Conservation (phyloP, 2,888 invertebrate genomes). For the Drosophila imparisetae region DNA sequence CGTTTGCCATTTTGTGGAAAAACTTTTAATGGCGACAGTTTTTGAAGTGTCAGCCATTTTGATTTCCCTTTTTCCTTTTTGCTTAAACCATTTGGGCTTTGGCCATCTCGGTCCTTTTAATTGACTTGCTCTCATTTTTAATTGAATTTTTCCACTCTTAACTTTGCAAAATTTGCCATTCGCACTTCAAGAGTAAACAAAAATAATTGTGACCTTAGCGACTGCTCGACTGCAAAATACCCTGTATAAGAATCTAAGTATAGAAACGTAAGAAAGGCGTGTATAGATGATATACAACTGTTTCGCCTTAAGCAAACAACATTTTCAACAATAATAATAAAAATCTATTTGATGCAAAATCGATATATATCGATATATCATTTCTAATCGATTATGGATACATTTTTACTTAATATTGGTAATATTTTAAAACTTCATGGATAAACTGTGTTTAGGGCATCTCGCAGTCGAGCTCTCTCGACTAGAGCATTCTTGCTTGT, state of each 20-base stretch:
- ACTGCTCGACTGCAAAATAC: not conserved
- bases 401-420: not conserved
- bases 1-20: slow-evolving; percentile 32
- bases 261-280: not conserved
- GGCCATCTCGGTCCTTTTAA: slow-evolving; percentile 34
- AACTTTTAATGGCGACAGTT: slow-evolving; percentile 53
- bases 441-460: not conserved
- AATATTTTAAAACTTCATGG: not conserved
- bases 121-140: slow-evolving; percentile 62
- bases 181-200: slow-evolving; percentile 16
- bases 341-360: fast-evolving
- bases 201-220: not conserved
- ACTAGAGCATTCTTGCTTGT: not conserved
- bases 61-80: slow-evolving; percentile 7
- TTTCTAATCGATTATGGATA: too few species aligned
- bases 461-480: not conserved
- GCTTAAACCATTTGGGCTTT: slow-evolving; percentile 35
- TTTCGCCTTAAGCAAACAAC: not conserved
- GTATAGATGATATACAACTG: not conserved
- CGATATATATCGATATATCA: too few species aligned
- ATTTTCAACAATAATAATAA: not conserved
- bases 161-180: slow-evolving; percentile 7
- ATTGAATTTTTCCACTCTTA: slow-evolving; percentile 44
- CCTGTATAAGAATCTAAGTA: not conserved
- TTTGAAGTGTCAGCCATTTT: slow-evolving; percentile 44